phyloP scores from a whole-genome alignment of 2,888 invertebrate genomes.

The Temnothorax ravouxi region DNA sequence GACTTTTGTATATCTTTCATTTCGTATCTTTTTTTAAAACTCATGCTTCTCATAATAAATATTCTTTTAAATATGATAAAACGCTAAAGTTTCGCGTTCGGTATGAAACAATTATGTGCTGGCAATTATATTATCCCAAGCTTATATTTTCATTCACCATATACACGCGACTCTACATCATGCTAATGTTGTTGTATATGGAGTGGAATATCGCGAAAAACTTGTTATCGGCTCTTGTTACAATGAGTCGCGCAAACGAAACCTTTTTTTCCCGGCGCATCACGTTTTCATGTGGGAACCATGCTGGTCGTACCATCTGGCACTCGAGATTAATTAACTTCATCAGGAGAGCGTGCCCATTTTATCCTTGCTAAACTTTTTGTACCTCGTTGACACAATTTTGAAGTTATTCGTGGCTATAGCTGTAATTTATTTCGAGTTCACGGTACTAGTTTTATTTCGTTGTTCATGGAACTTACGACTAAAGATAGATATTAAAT shows the following conservation, averaged over 20 bases:
- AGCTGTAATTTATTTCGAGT: slow-evolving; percentile 15
- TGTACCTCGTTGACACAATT: slow-evolving; percentile 39
- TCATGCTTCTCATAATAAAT: background rate
- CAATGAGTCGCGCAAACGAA: slow-evolving; percentile 23
- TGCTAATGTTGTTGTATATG: background rate
- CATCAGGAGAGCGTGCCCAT: background rate
- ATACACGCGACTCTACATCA: slow-evolving; percentile 16
- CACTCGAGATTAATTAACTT: slow-evolving; percentile 52
- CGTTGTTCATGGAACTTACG: background rate
- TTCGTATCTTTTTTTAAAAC: background rate
- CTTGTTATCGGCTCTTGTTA: slow-evolving; percentile 16
- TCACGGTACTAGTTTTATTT: background rate
- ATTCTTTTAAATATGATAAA: slow-evolving; percentile 1
- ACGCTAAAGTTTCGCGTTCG: background rate
- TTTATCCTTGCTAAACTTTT: slow-evolving; percentile 30
- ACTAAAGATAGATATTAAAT: slow-evolving; percentile 22
- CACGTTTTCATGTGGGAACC: slow-evolving; percentile 31
- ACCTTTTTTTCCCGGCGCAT: background rate
- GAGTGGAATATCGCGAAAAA: slow-evolving; percentile 5
- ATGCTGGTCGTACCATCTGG: slow-evolving; percentile 33
- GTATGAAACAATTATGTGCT: background rate
- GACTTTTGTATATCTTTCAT: background rate
- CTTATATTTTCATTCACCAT: background rate
- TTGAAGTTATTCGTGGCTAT: slow-evolving; percentile 8
- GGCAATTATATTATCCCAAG: background rate